Conservation (phyloP, 2,888 invertebrate species). For the Caenorhabditis sp. region DNA sequence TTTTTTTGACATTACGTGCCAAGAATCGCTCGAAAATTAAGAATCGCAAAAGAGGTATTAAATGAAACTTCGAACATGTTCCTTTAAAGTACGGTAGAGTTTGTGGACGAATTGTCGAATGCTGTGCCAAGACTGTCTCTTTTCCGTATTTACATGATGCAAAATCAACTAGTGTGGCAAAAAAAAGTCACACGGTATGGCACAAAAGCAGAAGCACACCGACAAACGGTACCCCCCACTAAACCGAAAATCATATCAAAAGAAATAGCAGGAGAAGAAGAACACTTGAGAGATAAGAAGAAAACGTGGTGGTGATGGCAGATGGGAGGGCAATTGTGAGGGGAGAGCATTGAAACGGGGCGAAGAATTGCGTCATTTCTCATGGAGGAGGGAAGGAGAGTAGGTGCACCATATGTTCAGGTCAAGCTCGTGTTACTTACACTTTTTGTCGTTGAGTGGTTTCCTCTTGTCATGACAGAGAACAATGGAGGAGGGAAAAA, state of each 20-base stretch:
- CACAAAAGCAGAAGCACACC: not conserved
- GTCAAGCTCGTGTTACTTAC: constrained; percentile 64
- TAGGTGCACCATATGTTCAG: constrained; percentile 33
- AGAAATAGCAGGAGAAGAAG: constrained; percentile 1
- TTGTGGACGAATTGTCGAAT: too few relatives aligned
- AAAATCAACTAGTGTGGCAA: not conserved
- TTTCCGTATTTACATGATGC: constrained; percentile 44
- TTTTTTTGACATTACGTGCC: too few relatives aligned
- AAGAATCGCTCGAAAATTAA: too few relatives aligned
- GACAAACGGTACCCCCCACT: not conserved
- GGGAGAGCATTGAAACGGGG: constrained; percentile 15
- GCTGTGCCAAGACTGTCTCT: too few relatives aligned
- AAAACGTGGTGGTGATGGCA: constrained; percentile 16
- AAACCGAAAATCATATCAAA: constrained; percentile 35
- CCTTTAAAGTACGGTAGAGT: too few relatives aligned
- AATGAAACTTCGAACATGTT: too few relatives aligned
- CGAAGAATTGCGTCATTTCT: constrained; percentile 57
- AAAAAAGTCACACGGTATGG: constrained; percentile 36
- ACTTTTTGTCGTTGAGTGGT: constrained; percentile 1
- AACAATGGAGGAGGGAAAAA: constrained; percentile 7
- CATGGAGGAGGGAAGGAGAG: not conserved
- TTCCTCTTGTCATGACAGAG: constrained; percentile 5
- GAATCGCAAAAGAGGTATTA: too few relatives aligned
- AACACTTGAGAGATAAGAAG: constrained; percentile 49
- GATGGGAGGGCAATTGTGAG: too few relatives aligned